Base-by-base conservation (phyloP, 2,113 vertebrate species). In the Ellobius talpinus region DNA sequence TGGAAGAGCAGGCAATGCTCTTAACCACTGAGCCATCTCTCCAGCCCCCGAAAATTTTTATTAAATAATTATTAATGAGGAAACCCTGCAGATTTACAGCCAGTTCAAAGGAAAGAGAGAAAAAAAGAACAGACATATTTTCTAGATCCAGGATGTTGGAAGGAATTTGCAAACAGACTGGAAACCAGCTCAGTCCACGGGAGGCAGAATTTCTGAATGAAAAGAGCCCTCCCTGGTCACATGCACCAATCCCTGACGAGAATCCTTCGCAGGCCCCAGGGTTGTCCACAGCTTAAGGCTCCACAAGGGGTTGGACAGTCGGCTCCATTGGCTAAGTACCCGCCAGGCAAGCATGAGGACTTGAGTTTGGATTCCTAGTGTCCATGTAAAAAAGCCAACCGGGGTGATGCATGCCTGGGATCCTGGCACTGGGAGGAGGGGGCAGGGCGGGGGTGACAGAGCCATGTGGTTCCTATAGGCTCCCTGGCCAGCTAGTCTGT, bases 21-120 rank as follows among this genome's bases (percentile, higher is more conserved):
- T n/a, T n/a, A n/a, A n/a, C n/a, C n/a, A n/a, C n/a, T n/a, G n/a
- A n/a, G n/a, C n/a, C n/a, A n/a, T n/a, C n/a, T n/a, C n/a, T n/a
- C n/a, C n/a, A n/a, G n/a, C n/a, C n/a, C n/a, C n/a, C n/a, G 87
- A 82, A 89, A 55, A 89, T 76, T 85, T 87, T 86, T 81, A 91
- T 86, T 31, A 58, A 89, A 26, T 58, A 63, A 55, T 90, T 90
- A 90, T 92, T 81, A 65, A 94, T 39, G 65, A 96, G n/a, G 42
- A 66, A 89, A 42, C 26, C 16, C 1, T 81, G 45, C 85, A 95
- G 87, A 94, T 52, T 84, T 93, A 29, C 31, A 76, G 65, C 65
- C 29, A n/a, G 87, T 73, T 93, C 95, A 95, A 91, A 97, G 50
- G 14, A 65, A 16, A 82, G 12, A 65, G 24, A 17, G 29, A 33